These are phyloP conservation scores for Carposina sasakii DNA, from an alignment of 1,140 invertebrate genomes.

Conservation along the genomic window DNA sequence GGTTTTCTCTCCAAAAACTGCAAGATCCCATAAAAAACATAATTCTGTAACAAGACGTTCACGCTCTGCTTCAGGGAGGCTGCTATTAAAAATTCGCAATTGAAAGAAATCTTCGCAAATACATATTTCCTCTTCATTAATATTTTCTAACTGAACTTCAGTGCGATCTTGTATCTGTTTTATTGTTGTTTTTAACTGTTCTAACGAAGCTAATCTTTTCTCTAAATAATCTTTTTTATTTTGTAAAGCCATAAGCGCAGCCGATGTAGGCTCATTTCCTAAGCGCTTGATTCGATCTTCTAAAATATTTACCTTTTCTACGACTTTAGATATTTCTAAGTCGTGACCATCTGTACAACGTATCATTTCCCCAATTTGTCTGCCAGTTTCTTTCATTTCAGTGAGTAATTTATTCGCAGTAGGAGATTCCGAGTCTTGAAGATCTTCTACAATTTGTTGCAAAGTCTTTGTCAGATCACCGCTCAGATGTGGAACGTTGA, in stretches of 20 bases:
- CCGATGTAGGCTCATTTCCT: conserved; percentile 38
- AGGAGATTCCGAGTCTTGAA: conserved; percentile 32
- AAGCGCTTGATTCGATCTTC: conserved; percentile 47
- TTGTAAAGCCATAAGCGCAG: conserved; percentile 42
- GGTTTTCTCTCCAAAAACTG: conserved; percentile 49
- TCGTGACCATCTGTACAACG: conserved; percentile 36
- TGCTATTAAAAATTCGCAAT: conserved; percentile 56
- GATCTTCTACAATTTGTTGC: conserved; percentile 49
- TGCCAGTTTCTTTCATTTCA: conserved; percentile 44
- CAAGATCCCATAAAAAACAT: conserved; percentile 56
- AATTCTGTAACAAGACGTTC: conserved; percentile 54
- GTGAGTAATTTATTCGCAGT: conserved; percentile 38
- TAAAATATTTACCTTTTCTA: conserved; percentile 47
- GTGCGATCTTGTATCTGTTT: conserved; percentile 33
- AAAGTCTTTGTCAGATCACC: conserved; percentile 54
- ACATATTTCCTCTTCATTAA: conserved; percentile 39
- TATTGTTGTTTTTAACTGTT: conserved; percentile 48
- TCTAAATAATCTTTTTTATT: conserved; percentile 56
- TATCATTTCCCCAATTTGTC: conserved; percentile 44
- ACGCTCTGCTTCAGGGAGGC: conserved; percentile 43
- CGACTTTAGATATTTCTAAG: conserved; percentile 54
- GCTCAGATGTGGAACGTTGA: conserved; percentile 38
- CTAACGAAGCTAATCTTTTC: conserved; percentile 37
- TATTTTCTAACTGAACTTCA: conserved; percentile 30
- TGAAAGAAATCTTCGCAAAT: conserved; percentile 57